A percentile compares a stretch with the other conserved stretches of the same genome.
Evolutionary conservation across 2,113 vertebrate species (phyloP).

Genomic region (Nanorana parkeri): DNA sequence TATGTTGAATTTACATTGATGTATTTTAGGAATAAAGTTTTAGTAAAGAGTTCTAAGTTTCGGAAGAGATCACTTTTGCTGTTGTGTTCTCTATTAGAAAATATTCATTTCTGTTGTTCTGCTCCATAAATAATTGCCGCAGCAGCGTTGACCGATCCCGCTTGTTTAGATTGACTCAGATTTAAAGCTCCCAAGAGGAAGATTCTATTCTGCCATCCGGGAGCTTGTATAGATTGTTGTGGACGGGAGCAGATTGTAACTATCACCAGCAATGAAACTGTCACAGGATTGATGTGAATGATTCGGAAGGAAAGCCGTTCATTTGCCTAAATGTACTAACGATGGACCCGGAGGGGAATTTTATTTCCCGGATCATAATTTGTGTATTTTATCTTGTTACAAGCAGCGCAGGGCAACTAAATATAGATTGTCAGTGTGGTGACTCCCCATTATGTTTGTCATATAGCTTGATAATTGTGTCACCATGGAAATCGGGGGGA

Average conservation of each 20-base stretch:
- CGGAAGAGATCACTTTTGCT: too few relatives aligned
- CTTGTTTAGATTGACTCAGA: neutral
- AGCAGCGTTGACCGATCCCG: neutral
- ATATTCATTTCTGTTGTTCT: too few relatives aligned
- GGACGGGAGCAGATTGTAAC: neutral
- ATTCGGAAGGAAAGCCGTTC: neutral
- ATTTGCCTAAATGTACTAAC: neutral
- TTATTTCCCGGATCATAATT: too few relatives aligned
- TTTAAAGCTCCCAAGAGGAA: neutral
- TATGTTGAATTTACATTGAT: too few relatives aligned
- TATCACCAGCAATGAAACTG: neutral
- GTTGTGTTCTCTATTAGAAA: too few relatives aligned
- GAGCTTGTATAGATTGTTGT: neutral
- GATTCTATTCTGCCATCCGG: neutral
- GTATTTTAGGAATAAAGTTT: too few relatives aligned
- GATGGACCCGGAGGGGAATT: too few relatives aligned
- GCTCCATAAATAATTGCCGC: neutral
- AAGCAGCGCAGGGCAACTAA: neutral
- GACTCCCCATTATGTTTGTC: neutral
- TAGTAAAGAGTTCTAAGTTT: too few relatives aligned
- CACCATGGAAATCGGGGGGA: conserved; percentile 20
- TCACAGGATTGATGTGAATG: neutral
- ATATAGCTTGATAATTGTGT: conserved; percentile 6
- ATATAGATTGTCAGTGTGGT: neutral
- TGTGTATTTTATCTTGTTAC: neutral